phyloP scores from a whole-genome alignment of 2,113 vertebrate genomes.

The Reinhardtius hippoglossoides region DNA sequence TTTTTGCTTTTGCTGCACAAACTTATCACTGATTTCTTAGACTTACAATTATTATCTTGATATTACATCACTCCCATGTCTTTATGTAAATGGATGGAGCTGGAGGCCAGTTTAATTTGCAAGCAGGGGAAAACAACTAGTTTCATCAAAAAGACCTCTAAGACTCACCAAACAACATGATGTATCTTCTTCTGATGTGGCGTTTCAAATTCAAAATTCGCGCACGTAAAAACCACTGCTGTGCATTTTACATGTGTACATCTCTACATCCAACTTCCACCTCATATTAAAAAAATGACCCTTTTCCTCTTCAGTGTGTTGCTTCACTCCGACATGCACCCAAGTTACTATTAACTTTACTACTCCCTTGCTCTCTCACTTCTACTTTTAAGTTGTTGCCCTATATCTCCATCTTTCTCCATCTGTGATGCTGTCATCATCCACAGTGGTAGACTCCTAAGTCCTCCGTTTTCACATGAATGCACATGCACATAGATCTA shows the following conservation, averaged over 20 bases:
- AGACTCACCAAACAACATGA: no score
- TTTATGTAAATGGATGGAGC: neutral
- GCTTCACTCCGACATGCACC: neutral
- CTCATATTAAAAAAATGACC: no score
- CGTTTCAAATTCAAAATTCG: no score
- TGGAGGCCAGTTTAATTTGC: neutral
- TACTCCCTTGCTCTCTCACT: neutral
- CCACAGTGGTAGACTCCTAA: neutral
- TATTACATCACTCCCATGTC: neutral
- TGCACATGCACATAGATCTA: neutral
- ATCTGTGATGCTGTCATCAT: slow-evolving; percentile 15
- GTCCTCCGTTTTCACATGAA: neutral
- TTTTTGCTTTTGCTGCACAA: neutral
- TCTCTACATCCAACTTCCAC: no score
- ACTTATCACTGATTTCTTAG: neutral
- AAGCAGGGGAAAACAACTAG: no score
- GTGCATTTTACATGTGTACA: no score
- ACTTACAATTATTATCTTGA: neutral
- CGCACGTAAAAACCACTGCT: no score
- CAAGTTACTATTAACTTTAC: neutral
- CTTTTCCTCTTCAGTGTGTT: no score
- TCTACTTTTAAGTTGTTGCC: neutral
- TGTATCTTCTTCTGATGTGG: no score
- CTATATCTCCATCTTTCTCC: neutral
- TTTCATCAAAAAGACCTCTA: no score